These are phyloP conservation scores for Formicarius rufipectus DNA, from an alignment of 2,113 vertebrate species.

Conservation along the genomic window DNA sequence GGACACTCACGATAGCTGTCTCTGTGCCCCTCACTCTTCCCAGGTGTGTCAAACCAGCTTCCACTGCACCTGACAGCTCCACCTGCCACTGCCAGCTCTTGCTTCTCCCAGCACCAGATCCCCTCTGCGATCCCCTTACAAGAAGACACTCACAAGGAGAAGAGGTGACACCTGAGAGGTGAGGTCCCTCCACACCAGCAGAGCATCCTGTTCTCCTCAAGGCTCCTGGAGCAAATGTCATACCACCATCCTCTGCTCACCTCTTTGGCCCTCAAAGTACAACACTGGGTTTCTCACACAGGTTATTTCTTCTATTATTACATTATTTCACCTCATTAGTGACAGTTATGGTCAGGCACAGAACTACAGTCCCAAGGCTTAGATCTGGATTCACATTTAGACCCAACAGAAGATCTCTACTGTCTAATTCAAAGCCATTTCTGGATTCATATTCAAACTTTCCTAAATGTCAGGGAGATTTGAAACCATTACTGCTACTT, in stretches of 20 bases:
- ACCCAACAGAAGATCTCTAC: neutral
- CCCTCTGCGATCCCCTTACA: neutral
- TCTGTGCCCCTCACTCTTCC: neutral
- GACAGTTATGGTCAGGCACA: neutral
- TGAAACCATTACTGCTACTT: neutral
- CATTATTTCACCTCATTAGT: neutral
- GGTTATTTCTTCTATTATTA: neutral
- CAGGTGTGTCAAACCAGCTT: neutral
- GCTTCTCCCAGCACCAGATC: neutral
- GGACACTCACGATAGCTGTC: neutral
- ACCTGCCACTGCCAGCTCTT: neutral
- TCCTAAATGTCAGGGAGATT: neutral
- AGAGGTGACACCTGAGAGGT: neutral
- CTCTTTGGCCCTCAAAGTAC: neutral
- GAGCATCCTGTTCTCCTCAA: neutral
- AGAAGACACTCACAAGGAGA: neutral
- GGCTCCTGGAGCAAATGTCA: neutral
- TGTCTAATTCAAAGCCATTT: neutral
- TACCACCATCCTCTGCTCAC: neutral
- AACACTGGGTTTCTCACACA: neutral
- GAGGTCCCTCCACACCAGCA: neutral
- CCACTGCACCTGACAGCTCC: neutral
- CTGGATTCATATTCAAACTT: neutral
- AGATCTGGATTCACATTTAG: neutral
- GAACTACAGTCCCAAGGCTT: neutral